A percentile compares a stretch with the other conserved stretches of the same genome.
phyloP scores from a whole-genome alignment of 2,113 vertebrate species.

The Gymnarchus niloticus region DNA sequence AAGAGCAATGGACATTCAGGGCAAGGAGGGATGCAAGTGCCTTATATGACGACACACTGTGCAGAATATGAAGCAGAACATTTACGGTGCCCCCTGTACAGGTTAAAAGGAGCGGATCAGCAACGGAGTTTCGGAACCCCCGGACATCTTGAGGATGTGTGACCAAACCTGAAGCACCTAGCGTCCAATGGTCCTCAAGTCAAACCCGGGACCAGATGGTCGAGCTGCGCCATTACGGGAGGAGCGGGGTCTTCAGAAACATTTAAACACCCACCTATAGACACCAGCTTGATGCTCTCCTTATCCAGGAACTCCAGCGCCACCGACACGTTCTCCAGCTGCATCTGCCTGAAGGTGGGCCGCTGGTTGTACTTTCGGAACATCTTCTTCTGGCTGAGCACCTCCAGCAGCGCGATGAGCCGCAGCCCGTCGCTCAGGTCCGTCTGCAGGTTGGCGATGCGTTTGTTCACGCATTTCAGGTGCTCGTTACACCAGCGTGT shows the following conservation, averaged over 20 bases:
- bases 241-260: neutral
- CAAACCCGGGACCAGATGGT: neutral
- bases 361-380: slow-evolving; percentile 78
- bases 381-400: slow-evolving; percentile 83
- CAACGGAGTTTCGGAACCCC: neutral
- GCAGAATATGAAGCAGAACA: too few relatives aligned
- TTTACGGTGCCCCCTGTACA: too few relatives aligned
- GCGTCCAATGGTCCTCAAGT: neutral
- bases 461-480: slow-evolving; percentile 76
- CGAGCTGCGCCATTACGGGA: neutral
- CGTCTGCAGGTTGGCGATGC: slow-evolving; percentile 71
- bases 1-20: neutral
- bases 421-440: slow-evolving; percentile 77
- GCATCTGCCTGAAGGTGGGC: slow-evolving; percentile 81
- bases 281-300: slow-evolving; percentile 79
- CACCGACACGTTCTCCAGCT: slow-evolving; percentile 82
- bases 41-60: too few relatives aligned
- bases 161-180: neutral
- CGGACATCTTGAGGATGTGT: neutral
- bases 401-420: slow-evolving; percentile 76
- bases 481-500: slow-evolving; percentile 80
- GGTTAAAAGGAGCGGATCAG: neutral
- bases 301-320: slow-evolving; percentile 77
- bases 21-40: neutral
- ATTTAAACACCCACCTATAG: slow-evolving; percentile 65